These are phyloP conservation scores for Chaetops frenatus DNA, from an alignment of 2,113 vertebrate species.

Conservation along the genomic window DNA sequence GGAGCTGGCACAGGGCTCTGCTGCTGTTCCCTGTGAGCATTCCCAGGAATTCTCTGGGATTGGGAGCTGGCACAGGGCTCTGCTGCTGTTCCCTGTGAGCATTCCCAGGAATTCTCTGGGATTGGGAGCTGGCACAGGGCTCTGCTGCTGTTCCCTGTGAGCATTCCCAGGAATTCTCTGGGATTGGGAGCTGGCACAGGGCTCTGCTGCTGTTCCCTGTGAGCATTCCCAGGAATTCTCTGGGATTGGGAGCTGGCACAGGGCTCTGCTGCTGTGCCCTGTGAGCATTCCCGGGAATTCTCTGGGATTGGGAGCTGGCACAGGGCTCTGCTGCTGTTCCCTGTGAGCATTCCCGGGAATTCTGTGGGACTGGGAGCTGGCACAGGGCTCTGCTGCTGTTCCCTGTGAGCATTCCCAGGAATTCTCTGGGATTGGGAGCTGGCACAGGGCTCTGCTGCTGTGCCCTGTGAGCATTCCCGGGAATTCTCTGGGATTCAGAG, in stretches of 20 bases:
- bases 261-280: background rate
- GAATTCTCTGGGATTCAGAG: background rate
- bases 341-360: background rate
- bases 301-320: background rate
- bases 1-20: background rate
- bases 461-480: background rate
- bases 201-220: background rate
- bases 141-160: background rate
- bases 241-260: background rate
- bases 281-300: background rate
- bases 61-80: background rate
- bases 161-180: background rate
- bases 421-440: background rate
- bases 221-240: background rate
- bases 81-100: background rate
- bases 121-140: background rate
- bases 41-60: background rate
- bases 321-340: background rate
- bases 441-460: too few relatives aligned
- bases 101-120: background rate
- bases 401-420: background rate
- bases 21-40: background rate
- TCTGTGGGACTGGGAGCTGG: background rate
- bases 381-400: background rate
- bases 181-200: background rate